Conservation (phyloP, 2,888 invertebrate genomes). For the Lobophora halterata region DNA sequence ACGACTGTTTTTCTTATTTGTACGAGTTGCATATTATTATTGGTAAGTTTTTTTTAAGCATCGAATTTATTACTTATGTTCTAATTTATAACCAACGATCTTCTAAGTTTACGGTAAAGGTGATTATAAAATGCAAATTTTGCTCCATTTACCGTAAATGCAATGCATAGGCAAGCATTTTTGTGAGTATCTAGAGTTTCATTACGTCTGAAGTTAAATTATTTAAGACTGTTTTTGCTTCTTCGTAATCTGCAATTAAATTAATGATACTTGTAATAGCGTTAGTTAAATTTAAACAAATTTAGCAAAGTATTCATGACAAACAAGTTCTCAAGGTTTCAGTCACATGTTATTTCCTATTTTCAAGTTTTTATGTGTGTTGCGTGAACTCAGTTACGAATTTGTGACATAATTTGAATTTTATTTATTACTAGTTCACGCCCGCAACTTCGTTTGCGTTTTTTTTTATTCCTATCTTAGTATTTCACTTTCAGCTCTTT, state of each 20-base stretch:
- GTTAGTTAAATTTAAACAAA: slow-evolving; percentile 21
- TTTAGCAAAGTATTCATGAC: slow-evolving; percentile 25
- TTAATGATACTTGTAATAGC: slow-evolving; percentile 27
- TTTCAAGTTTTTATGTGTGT: slow-evolving; percentile 34
- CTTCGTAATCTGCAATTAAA: slow-evolving; percentile 25
- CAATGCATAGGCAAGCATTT: no score
- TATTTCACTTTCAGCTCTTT: no score
- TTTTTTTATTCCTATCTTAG: background rate
- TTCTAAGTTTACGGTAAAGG: no score
- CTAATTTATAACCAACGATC: no score
- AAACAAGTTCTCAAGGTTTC: slow-evolving; percentile 45
- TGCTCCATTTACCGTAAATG: no score
- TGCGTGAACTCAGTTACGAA: slow-evolving; percentile 33
- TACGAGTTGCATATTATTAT: slow-evolving; percentile 55
- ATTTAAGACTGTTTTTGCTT: slow-evolving; percentile 18
- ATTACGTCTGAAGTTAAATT: slow-evolving; percentile 11
- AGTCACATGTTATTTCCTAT: slow-evolving; percentile 29
- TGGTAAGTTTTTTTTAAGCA: slow-evolving; percentile 46
- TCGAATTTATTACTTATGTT: slow-evolving; percentile 4
- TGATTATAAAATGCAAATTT: no score
- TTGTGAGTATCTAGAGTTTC: no score
- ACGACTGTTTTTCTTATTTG: slow-evolving; percentile 33
- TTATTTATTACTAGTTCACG: background rate
- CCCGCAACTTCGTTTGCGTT: background rate
- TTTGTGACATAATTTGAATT: slow-evolving; percentile 14